These are phyloP conservation scores for Pseudochaenichthys georgianus DNA, from an alignment of 2,797 vertebrate genomes.

Conservation along the genomic window DNA sequence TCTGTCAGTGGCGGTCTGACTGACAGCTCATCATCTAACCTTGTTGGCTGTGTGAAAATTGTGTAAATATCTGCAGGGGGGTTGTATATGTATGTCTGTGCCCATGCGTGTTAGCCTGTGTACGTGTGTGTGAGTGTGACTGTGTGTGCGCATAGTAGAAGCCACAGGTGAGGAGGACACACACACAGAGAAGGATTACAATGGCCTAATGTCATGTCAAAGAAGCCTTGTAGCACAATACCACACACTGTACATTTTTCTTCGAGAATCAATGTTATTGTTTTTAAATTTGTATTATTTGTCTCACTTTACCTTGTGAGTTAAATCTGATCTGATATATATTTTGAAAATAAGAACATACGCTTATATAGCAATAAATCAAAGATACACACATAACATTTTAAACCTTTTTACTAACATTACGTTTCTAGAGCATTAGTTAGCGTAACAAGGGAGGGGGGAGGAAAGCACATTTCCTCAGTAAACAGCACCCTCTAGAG, in stretches of 20 bases:
- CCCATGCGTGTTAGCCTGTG: neutral
- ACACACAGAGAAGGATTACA: slow-evolving; percentile 53
- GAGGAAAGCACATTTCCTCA: slow-evolving; percentile 57
- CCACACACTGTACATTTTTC: slow-evolving; percentile 38
- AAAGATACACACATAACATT: neutral
- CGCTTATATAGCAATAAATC: neutral
- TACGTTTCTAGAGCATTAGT: slow-evolving; percentile 1
- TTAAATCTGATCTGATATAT: neutral
- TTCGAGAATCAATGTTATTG: neutral
- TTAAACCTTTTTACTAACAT: neutral
- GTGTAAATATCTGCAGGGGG: slow-evolving; percentile 75
- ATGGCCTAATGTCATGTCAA: slow-evolving; percentile 47
- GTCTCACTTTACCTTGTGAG: neutral
- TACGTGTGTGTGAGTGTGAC: slow-evolving; percentile 27
- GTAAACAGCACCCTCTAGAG: slow-evolving; percentile 85
- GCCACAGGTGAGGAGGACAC: slow-evolving; percentile 60
- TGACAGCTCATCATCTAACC: slow-evolving; percentile 72
- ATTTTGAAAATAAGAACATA: neutral
- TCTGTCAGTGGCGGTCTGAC: slow-evolving; percentile 57
- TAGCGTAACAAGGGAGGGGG: slow-evolving; percentile 6
- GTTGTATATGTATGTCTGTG: neutral
- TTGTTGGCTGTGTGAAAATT: slow-evolving; percentile 57
- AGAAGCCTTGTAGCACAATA: slow-evolving; percentile 63
- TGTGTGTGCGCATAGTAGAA: neutral
- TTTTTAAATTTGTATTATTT: neutral